Base-by-base conservation (phyloP, 1,140 invertebrate genomes). In the Trichomalopsis sarcophagae region DNA sequence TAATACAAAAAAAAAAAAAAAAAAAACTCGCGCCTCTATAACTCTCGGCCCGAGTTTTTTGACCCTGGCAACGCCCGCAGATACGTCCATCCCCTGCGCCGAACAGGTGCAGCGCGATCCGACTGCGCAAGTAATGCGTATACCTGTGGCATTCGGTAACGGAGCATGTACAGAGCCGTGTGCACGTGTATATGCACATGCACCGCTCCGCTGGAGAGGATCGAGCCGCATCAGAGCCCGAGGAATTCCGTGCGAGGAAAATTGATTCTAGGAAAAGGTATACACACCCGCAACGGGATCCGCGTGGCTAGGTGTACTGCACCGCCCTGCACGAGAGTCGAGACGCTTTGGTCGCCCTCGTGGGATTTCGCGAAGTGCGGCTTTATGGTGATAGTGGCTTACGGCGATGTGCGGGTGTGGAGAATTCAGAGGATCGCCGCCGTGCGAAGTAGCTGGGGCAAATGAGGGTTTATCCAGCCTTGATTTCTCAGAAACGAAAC, bases 241-340 rank as follows among this genome's bases (percentile, higher is more conserved):
- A 2, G 40, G 76, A 78, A 78, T 78, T 78, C 76, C 27, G 30
- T 47, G 76, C 50, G 76, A 14, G 76, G 23, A 66, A 77, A 78
- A 78, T 78, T 66, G 74, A 30, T 76, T 76, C 44, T 44, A 76
- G n/a, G 30, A 14, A 78, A 33, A 27, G 21, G 14, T 7, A 17
- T 44, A n/a, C 11, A 33, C 23, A 33, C 30, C 27, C 27, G 10
- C 33, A 75, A 75, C 73, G 73, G 36, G 73, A 75, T 33, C 27
- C 2, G 71, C 23, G 5, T 10, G 2, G 9, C 17, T 71, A 13
- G 11, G 17, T 33, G 11, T 69, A 0, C 11, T 69, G 2, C 27
- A 30, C 33, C 69, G 69, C n/a, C 6, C 69, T 17, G 21, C 14
- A 17, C 62, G 62, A 66, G 17, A 36, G 33, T 27, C 27, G 66